Evolutionary conservation across 2,888 invertebrate genomes (phyloP).

Genomic region (Lamellibrachia satsuma): DNA sequence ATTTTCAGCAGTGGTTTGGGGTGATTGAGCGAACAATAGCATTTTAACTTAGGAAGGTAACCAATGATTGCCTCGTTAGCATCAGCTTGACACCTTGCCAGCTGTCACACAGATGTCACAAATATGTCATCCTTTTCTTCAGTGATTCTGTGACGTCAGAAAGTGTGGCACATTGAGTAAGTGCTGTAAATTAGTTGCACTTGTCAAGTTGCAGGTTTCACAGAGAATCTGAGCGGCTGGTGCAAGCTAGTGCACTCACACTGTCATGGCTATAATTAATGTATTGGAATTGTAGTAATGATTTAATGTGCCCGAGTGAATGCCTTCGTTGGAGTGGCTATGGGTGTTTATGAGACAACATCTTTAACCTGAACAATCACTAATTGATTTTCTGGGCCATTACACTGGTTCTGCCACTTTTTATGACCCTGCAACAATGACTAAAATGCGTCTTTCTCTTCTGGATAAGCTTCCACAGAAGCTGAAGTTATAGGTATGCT

Average conservation of each 20-base stretch:
- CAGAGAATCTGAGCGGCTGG: neutral
- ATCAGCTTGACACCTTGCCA: neutral
- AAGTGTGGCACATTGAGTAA: neutral
- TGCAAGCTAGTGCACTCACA: neutral
- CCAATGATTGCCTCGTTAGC: neutral
- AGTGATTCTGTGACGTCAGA: neutral
- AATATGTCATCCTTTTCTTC: neutral
- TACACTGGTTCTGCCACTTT: neutral
- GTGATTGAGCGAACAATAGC: conserved; percentile 4
- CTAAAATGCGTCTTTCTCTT: neutral
- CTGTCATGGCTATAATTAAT: neutral
- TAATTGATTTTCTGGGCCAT: neutral
- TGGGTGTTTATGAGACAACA: neutral
- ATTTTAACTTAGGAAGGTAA: neutral
- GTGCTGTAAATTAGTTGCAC: neutral
- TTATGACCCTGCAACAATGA: neutral
- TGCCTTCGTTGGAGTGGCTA: neutral
- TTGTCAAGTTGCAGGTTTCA: neutral
- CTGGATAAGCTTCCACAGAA: neutral
- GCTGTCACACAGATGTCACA: neutral
- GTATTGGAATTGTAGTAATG: neutral
- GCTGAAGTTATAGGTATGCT: neutral
- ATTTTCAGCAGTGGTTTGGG: neutral
- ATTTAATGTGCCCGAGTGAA: neutral
- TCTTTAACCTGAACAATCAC: neutral